Evolutionary conservation across 2,797 vertebrate genomes (phyloP).

Genomic region (Oreonectes daqikongensis): DNA sequence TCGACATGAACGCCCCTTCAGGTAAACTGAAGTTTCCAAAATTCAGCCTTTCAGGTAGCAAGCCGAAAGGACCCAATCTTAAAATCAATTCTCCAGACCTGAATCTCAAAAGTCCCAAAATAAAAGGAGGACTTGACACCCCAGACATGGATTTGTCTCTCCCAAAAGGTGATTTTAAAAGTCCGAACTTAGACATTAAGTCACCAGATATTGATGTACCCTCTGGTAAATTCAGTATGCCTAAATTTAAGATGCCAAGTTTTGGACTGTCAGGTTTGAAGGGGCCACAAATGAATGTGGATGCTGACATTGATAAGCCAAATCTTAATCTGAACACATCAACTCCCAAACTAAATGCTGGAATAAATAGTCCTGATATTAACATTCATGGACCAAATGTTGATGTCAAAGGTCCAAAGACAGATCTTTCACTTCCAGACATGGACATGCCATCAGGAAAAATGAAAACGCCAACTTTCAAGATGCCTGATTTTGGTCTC

Average conservation of each 20-base stretch:
- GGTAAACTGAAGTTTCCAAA: conserved; percentile 1
- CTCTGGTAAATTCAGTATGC: conserved; percentile 34
- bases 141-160: conserved; percentile 45
- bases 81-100: conserved; percentile 42
- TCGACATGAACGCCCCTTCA: conserved; percentile 26
- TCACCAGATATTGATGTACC: conserved; percentile 48
- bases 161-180: conserved; percentile 37
- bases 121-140: conserved; percentile 36
- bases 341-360: conserved; percentile 36
- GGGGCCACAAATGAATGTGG: conserved; percentile 47
- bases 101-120: conserved; percentile 43
- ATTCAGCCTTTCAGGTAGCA: neutral
- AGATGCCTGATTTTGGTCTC: conserved; percentile 53
- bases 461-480: conserved; percentile 59
- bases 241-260: conserved; percentile 39
- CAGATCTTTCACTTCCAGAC: conserved; percentile 7
- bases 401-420: conserved; percentile 45
- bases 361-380: conserved; percentile 43
- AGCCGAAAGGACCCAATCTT: conserved; percentile 42
- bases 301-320: conserved; percentile 48
- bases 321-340: conserved; percentile 47
- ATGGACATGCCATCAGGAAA: conserved; percentile 52
- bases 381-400: conserved; percentile 58
- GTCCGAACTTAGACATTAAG: conserved; percentile 55
- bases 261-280: conserved; percentile 39